Evolutionary conservation across 2,113 vertebrate species (phyloP).

Genomic region (Cyphomyrus discorhynchus): DNA sequence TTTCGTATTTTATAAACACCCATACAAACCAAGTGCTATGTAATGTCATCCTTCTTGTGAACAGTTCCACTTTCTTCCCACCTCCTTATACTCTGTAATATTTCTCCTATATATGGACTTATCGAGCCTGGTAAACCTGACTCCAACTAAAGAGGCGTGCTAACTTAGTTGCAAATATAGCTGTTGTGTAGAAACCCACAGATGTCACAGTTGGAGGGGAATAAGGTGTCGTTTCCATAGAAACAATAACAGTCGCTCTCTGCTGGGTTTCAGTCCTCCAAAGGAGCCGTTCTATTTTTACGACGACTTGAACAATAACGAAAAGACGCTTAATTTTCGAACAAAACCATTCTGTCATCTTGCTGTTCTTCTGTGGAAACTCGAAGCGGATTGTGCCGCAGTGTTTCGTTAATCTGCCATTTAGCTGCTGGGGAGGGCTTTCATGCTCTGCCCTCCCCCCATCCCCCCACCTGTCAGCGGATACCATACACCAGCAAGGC

Average conservation of each 20-base stretch:
- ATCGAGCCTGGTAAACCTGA: not conserved
- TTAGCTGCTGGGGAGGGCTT: not conserved
- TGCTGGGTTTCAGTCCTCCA: conserved; percentile 4
- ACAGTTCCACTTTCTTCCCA: not conserved
- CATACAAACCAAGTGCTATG: not conserved
- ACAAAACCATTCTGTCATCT: not conserved
- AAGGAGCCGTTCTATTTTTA: conserved; percentile 18
- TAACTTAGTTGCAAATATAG: conserved; percentile 21
- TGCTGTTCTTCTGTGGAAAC: not conserved
- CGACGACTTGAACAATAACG: conserved; percentile 2
- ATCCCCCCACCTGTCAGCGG: not conserved
- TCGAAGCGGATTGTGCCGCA: not conserved
- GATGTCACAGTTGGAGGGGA: conserved; percentile 25
- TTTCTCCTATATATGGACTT: not conserved
- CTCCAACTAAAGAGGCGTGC: conserved; percentile 1
- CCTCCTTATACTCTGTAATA: not conserved
- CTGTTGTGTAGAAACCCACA: conserved; percentile 18
- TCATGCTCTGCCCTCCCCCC: not conserved
- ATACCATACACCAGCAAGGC: not conserved
- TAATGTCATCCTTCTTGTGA: not conserved
- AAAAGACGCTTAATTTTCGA: conserved; percentile 1
- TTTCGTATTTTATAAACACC: not conserved
- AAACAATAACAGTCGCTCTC: conserved; percentile 24
- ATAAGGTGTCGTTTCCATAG: conserved; percentile 31
- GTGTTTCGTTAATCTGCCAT: not conserved